phyloP scores from a whole-genome alignment of 2,888 invertebrate genomes.

The Mechanitis messenoides region DNA sequence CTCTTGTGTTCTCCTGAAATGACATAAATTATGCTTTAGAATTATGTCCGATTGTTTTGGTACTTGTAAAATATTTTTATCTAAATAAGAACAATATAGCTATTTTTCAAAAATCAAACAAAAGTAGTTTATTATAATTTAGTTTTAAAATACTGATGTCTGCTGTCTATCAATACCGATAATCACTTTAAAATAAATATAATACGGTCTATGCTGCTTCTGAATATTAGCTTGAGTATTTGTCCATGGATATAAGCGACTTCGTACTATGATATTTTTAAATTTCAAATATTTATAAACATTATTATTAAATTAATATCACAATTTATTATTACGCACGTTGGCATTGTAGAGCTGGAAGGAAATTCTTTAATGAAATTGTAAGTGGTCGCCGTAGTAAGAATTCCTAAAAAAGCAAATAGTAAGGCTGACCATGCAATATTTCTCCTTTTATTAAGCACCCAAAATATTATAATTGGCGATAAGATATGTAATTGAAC shows the following conservation, averaged over 20 bases:
- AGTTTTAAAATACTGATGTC: too few relatives aligned
- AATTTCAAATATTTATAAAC: too few relatives aligned
- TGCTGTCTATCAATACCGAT: too few relatives aligned
- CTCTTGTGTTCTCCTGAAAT: constrained; percentile 27
- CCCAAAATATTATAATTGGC: constrained; percentile 37
- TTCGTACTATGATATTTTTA: too few relatives aligned
- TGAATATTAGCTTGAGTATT: too few relatives aligned
- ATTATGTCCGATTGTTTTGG: too few relatives aligned
- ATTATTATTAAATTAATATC: too few relatives aligned
- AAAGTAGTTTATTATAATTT: background rate
- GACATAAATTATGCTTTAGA: background rate
- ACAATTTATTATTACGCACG: constrained; percentile 39
- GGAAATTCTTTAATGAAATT: constrained; percentile 54
- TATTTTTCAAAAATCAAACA: background rate
- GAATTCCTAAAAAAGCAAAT: constrained; percentile 25
- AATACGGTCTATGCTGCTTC: too few relatives aligned
- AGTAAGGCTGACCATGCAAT: constrained; percentile 30
- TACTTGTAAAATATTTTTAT: too few relatives aligned
- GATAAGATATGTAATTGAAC: constrained; percentile 37
- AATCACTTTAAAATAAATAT: too few relatives aligned
- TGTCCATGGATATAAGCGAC: too few relatives aligned
- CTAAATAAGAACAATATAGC: too few relatives aligned
- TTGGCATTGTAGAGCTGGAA: constrained; percentile 38
- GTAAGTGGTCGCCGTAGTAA: constrained; percentile 41
- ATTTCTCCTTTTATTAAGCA: constrained; percentile 28